These are phyloP conservation scores for Zaprionus lineosus DNA, from an alignment of 2,888 invertebrate species.

Conservation along the genomic window DNA sequence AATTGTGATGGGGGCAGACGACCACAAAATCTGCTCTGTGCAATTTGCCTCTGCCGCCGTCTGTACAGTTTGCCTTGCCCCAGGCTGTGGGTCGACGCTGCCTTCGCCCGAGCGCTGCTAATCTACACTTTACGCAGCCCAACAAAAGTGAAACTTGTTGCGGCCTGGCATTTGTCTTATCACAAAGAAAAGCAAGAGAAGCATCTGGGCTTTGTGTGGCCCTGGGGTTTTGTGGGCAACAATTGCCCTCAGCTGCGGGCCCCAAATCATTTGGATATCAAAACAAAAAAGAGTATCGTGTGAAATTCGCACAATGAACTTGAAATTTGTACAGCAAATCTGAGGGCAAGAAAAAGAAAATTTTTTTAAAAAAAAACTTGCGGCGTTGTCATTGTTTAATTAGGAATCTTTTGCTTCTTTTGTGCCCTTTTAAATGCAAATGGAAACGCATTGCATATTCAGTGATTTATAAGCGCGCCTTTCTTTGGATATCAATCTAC, in stretches of 20 bases:
- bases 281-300: constrained; percentile 49
- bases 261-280: constrained; percentile 45
- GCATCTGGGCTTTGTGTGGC: constrained; percentile 23
- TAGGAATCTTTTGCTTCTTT: constrained; percentile 33
- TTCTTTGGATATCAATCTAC: not conserved
- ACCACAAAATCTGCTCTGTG: not conserved
- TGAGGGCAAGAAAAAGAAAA: constrained; percentile 26
- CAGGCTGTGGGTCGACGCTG: constrained; percentile 40
- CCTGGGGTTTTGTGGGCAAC: constrained; percentile 24
- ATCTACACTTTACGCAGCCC: constrained; percentile 43
- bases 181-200: constrained; percentile 17
- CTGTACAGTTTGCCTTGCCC: constrained; percentile 18
- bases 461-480: constrained; percentile 32
- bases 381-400: constrained; percentile 46
- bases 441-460: constrained; percentile 39
- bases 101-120: constrained; percentile 10
- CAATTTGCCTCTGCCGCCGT: not conserved
- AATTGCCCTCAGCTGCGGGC: constrained; percentile 38
- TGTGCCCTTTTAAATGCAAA: constrained; percentile 33
- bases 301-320: constrained; percentile 69
- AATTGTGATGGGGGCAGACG: not conserved
- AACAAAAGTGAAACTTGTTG: constrained; percentile 60
- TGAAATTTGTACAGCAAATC: constrained; percentile 58
- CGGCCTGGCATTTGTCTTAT: constrained; percentile 48
- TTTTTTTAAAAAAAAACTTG: constrained; percentile 7